These are phyloP conservation scores for Argynnis bischoffii DNA, from an alignment of 2,888 invertebrate genomes.

Conservation along the genomic window DNA sequence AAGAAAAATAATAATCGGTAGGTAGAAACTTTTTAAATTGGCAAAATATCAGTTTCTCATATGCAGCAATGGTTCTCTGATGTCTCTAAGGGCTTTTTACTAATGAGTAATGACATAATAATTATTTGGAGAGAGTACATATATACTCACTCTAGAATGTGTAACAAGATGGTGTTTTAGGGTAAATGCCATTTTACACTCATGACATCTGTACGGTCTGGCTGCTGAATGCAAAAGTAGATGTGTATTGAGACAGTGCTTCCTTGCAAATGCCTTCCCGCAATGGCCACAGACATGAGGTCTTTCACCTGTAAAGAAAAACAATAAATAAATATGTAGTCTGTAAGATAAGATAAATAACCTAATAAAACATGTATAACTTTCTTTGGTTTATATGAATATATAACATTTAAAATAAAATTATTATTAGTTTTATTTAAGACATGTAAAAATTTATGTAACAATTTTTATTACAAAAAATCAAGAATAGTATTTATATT, in stretches of 20 bases:
- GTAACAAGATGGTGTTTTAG: constrained; percentile 92
- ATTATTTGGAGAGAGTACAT: neutral
- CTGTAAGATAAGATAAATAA: neutral
- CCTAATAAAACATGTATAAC: too few species aligned
- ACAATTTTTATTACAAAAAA: too few species aligned
- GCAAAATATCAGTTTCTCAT: too few species aligned
- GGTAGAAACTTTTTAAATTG: too few species aligned
- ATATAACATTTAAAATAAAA: too few species aligned
- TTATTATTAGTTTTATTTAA: too few species aligned
- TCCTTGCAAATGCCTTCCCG: constrained; percentile 91
- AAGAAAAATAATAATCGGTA: too few species aligned
- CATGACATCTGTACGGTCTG: constrained; percentile 90
- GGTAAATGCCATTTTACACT: constrained; percentile 93
- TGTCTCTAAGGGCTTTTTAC: too few species aligned
- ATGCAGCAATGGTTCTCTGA: too few species aligned
- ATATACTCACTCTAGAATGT: constrained; percentile 85
- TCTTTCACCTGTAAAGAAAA: constrained; percentile 81
- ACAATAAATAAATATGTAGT: neutral
- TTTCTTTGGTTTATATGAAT: too few species aligned
- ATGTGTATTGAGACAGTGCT: constrained; percentile 92
- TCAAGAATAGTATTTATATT: too few species aligned
- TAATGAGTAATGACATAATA: neutral
- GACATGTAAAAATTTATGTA: too few species aligned
- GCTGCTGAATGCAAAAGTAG: constrained; percentile 90
- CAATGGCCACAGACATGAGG: constrained; percentile 91